Percentiles rank a stretch among this genome's conserved stretches.
Evolutionary conservation across 2,888 invertebrate species (phyloP).

Genomic region (Hemithea aestivaria): DNA sequence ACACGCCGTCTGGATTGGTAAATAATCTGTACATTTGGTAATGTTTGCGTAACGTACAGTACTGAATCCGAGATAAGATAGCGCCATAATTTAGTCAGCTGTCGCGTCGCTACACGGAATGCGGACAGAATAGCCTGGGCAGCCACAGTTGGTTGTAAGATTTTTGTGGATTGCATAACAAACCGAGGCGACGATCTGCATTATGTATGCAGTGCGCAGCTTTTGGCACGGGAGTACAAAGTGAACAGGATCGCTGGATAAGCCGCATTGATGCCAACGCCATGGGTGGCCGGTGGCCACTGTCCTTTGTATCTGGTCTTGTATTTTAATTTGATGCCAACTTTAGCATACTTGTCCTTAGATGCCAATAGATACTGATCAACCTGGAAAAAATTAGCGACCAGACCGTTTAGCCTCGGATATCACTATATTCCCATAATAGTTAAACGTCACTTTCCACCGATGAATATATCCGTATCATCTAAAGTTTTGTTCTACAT

Average conservation of each 20-base stretch:
- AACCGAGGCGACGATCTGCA: slow-evolving; percentile 38
- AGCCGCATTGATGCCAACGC: slow-evolving; percentile 41
- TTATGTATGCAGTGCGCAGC: slow-evolving; percentile 60
- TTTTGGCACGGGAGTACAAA: slow-evolving; percentile 64
- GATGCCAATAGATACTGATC: too few species aligned
- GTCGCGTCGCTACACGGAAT: slow-evolving; percentile 14
- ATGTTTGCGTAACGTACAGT: slow-evolving; percentile 13
- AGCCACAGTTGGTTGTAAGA: slow-evolving; percentile 38
- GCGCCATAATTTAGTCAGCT: not conserved
- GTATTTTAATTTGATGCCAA: slow-evolving; percentile 2
- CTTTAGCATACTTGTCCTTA: not conserved
- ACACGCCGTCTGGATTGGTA: slow-evolving; percentile 7
- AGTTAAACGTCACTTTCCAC: too few species aligned
- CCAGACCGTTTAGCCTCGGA: too few species aligned
- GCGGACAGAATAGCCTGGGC: slow-evolving; percentile 19
- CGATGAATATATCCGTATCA: too few species aligned
- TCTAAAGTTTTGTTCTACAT: too few species aligned
- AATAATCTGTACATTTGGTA: slow-evolving; percentile 13
- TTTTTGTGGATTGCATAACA: slow-evolving; percentile 57
- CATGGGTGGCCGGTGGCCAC: slow-evolving; percentile 54
- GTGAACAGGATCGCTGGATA: slow-evolving; percentile 57
- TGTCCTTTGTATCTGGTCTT: slow-evolving; percentile 21
- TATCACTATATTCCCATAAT: too few species aligned
- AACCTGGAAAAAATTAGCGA: too few species aligned
- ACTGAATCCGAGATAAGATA: slow-evolving; percentile 10